These are phyloP conservation scores for Astyanax mexicanus DNA, from an alignment of 2,797 vertebrate species.

Conservation along the genomic window DNA sequence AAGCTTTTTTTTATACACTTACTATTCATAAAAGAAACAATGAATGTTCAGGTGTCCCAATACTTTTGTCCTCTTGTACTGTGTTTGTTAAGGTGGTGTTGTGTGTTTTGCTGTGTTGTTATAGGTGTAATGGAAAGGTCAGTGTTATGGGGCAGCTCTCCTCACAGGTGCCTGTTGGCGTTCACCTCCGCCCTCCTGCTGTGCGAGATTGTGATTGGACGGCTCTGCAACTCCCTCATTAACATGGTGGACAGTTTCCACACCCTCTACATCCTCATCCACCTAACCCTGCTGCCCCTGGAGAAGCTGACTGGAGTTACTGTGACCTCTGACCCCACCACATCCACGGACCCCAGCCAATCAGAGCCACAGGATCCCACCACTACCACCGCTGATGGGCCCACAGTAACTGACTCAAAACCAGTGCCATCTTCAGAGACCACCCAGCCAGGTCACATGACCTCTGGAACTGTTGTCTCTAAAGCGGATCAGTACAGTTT, in stretches of 20 bases:
- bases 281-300: slow-evolving; percentile 55
- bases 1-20: too few species aligned
- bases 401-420: not conserved
- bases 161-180: slow-evolving; percentile 67
- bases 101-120: slow-evolving; percentile 8
- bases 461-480: not conserved
- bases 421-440: slow-evolving; percentile 7
- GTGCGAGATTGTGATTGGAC: slow-evolving; percentile 70
- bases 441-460: not conserved
- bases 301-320: not conserved
- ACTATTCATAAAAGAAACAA: too few species aligned
- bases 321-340: slow-evolving; percentile 15
- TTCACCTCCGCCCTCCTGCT: slow-evolving; percentile 69
- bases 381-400: not conserved
- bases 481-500: slow-evolving; percentile 46
- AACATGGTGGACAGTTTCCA: slow-evolving; percentile 77
- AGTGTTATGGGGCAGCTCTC: slow-evolving; percentile 15
- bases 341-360: not conserved
- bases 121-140: slow-evolving; percentile 62
- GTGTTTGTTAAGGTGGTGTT: not conserved
- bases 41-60: too few species aligned
- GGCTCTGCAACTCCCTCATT: slow-evolving; percentile 76
- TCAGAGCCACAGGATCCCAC: not conserved
- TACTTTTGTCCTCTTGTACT: too few species aligned
- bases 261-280: slow-evolving; percentile 74